Evolutionary conservation across 2,888 invertebrate species (phyloP).

Genomic region (Drosophila monieri): DNA sequence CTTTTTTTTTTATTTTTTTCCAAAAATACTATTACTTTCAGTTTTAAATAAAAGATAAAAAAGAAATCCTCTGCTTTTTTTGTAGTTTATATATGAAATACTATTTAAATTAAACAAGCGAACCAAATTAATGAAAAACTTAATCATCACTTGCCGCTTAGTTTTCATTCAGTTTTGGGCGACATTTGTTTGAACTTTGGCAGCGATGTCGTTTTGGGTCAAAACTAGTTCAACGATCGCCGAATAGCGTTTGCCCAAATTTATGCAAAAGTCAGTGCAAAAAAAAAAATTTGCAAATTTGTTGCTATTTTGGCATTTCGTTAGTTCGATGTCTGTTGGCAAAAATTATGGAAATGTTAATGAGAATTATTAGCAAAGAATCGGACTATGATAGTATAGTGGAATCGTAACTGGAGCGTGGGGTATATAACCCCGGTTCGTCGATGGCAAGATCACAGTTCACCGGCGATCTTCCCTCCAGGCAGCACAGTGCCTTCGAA

Average conservation of each 20-base stretch:
- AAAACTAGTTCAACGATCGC: slow-evolving; percentile 43
- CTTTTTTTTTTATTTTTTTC: no score
- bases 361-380: slow-evolving; percentile 55
- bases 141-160: neutral
- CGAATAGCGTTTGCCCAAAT: slow-evolving; percentile 42
- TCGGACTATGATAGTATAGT: slow-evolving; percentile 28
- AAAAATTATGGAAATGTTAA: slow-evolving; percentile 58
- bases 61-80: no score
- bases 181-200: slow-evolving; percentile 10
- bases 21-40: no score
- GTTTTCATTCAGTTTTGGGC: neutral
- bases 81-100: no score
- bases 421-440: slow-evolving; percentile 63
- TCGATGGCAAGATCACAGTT: slow-evolving; percentile 62
- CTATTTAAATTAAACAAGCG: neutral
- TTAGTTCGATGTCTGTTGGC: slow-evolving; percentile 4
- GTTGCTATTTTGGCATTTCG: neutral
- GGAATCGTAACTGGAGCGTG: slow-evolving; percentile 42
- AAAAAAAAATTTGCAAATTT: slow-evolving; percentile 50
- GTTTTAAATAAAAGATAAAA: no score
- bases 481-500: slow-evolving; percentile 6
- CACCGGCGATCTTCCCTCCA: slow-evolving; percentile 51
- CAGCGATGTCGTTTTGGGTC: slow-evolving; percentile 20
- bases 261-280: slow-evolving; percentile 55
- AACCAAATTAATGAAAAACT: neutral